Base-by-base conservation (phyloP, 2,888 invertebrate species). In the Polia nebulosa region DNA sequence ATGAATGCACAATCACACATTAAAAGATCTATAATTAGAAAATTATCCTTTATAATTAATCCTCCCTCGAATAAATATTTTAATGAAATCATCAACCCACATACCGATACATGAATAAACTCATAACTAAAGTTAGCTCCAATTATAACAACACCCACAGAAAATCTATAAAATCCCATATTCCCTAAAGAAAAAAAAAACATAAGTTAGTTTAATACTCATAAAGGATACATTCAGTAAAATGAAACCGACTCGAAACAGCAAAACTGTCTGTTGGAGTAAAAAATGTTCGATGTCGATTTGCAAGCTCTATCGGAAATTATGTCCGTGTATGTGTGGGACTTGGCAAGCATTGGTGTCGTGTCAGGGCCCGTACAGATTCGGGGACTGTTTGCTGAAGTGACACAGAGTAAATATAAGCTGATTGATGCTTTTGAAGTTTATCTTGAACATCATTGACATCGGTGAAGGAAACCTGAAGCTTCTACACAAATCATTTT, bases 261-360 rank as follows among this genome's bases (percentile, higher is more conserved):
- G 83, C 84, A 81, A 84, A 85, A 85, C 85, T 82, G 82, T 85
- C 86, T 76, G 80, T 80, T 77, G 72, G 80, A 85, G 87, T 89
- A 87, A 87, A 89, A 86, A 85, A 78, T 82, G 80, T 86, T 83
- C 83, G 81, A 83, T 81, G 83, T 89, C 87, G 85, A 89, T 88
- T 89, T 86, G 86, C 79, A 88, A 83, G 85, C 88, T 87, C 88
- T 88, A 86, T 88, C 88, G 90, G 89, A 90, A 89, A 89, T 89
- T 88, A 89, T 88, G 85, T 55, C 65, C 82, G 75, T 86, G 83
- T 85, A 87, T 87, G 86, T 87, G 86, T 85, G 85, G 67, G 77
- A 79, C 83, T 85, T 81, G 81, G 81, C 79, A 79, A 78, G 79
- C 72, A 63, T 79, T 80, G 80, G 80, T 78, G 79, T 80, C 76